Base-by-base conservation (phyloP, 1,140 invertebrate species). In the Drosophila miranda region DNA sequence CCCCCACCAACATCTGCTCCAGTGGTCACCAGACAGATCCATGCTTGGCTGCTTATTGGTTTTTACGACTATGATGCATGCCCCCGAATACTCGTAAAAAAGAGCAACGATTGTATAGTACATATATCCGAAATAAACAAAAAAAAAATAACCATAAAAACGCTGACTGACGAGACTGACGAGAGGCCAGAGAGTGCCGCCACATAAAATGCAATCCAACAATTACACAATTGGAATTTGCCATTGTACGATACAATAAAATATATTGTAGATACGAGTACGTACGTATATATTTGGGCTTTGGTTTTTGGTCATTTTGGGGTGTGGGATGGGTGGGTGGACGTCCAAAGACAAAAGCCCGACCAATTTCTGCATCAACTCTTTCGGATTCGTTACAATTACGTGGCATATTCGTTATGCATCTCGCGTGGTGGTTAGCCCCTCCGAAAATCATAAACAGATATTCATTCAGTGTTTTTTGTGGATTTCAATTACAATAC, bases 141-240 rank as follows among this genome's bases (percentile, higher is more conserved):
- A 23, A 21, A 63, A 34, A 44, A 46, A 68, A 56, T 56, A 49
- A 49, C 45, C 52, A 28, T 52, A 19, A 46, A 21, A 14, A 13
- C 34, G 46, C 34, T 38, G 34, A 38, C n/a, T 26, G 23, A 23
- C 23, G 23, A 23, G 23, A 23, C 23, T 6, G 23, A 26, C 23
- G 4, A 26, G 23, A 26, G 23, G 5, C 23, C 23, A 26, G 23
- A 26, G 59, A 43, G 62, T 66, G 62, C 62, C 66, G 62, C 66
- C 66, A 56, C 66, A 69, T 69, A 72, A 72, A 72, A 54, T 72
- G 69, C 57, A 72, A 72, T 72, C 54, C 51, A 74, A 75, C 72
- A 68, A 75, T 75, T 75, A 75, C 72, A 75, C 72, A 75, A 73
- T 73, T 58, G 67, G 62, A 66, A 66, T 50, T 50, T 13, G 44